Conservation (phyloP, 2,888 invertebrate species). For the Hypolimnas misippus region DNA sequence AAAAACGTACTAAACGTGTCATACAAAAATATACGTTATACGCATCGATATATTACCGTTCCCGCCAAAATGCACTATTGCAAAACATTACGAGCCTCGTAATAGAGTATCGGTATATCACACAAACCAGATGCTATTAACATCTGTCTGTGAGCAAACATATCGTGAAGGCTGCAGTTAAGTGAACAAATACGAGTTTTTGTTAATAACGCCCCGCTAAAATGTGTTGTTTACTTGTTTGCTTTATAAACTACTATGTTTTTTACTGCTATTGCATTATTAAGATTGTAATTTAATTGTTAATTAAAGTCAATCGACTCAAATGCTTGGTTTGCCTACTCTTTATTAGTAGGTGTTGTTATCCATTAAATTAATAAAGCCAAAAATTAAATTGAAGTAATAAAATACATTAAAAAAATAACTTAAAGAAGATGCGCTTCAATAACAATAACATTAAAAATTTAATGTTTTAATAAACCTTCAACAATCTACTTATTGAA, state of each 20-base stretch:
- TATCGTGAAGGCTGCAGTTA: constrained; percentile 4
- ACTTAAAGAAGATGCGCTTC: too few relatives aligned
- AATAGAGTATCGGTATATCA: constrained; percentile 48
- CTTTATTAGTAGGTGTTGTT: too few relatives aligned
- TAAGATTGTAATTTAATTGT: background rate
- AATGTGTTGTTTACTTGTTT: background rate
- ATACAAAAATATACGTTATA: constrained; percentile 10
- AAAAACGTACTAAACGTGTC: too few relatives aligned
- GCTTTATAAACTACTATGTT: background rate
- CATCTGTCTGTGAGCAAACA: constrained; percentile 27
- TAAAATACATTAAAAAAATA: too few relatives aligned
- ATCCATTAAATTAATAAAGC: too few relatives aligned
- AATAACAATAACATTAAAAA: too few relatives aligned
- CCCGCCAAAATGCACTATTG: constrained; percentile 25
- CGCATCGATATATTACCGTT: constrained; percentile 10
- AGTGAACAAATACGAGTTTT: background rate
- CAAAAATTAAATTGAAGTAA: too few relatives aligned
- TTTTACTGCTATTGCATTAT: background rate
- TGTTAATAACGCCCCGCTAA: background rate
- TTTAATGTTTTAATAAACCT: too few relatives aligned
- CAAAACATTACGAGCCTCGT: constrained; percentile 39
- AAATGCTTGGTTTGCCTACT: too few relatives aligned
- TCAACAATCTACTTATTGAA: too few relatives aligned
- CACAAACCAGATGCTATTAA: constrained; percentile 63
- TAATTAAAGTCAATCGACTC: too few relatives aligned